A percentile compares a stretch with the other conserved stretches of the same genome.
Conservation (phyloP, 2,113 vertebrate species). For the Entomyzon cyanotis region DNA sequence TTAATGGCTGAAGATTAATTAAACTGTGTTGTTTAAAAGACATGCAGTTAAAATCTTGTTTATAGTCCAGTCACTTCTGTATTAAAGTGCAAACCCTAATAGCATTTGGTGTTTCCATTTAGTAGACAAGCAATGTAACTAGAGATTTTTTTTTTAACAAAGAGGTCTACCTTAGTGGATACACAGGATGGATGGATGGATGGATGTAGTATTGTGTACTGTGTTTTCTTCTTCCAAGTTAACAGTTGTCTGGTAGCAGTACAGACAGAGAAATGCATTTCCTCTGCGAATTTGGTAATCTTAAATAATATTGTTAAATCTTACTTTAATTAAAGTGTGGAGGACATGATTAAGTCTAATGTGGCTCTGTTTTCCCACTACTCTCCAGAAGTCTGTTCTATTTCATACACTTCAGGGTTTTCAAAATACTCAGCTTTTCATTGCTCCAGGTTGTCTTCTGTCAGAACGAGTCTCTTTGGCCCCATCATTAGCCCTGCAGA, state of each 20-base stretch:
- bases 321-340: constrained; percentile 18
- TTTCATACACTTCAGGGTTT: neutral
- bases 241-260: constrained; percentile 3
- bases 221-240: constrained; percentile 7
- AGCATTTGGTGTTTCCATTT: constrained; percentile 55
- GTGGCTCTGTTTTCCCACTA: neutral
- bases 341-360: neutral
- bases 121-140: neutral
- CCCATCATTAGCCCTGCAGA: neutral
- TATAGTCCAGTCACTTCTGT: constrained; percentile 63
- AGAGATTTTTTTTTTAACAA: neutral
- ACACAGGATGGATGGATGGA: neutral
- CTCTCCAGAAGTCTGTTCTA: neutral
- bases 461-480: neutral
- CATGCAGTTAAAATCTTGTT: constrained; percentile 76
- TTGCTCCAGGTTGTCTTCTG: neutral
- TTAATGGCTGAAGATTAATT: constrained; percentile 82
- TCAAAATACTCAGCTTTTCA: neutral
- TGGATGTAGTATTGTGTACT: neutral
- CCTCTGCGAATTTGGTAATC: neutral
- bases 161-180: neutral
- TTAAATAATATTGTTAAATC: constrained; percentile 6
- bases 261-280: constrained; percentile 1
- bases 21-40: constrained; percentile 78
- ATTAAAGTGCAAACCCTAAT: constrained; percentile 48